Evolutionary conservation across 2,113 vertebrate genomes (phyloP).

Genomic region (Strix aluco): DNA sequence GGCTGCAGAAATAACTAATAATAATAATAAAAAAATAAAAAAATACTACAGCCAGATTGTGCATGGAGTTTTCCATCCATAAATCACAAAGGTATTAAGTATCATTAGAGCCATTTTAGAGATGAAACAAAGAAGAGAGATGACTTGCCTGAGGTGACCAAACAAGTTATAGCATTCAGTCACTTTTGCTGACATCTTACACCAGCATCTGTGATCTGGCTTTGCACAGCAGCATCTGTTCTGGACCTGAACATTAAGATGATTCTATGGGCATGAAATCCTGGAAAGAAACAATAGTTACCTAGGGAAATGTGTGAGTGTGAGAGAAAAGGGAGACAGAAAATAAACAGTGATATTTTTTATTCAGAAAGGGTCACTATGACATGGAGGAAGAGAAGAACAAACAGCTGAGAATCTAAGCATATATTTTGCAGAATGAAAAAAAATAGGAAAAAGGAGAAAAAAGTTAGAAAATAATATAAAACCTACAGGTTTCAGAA

Average conservation of each 20-base stretch:
- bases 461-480: not conserved
- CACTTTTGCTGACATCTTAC: not conserved
- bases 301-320: not conserved
- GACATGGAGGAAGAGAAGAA: not conserved
- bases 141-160: not conserved
- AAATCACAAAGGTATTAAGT: not conserved
- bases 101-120: not conserved
- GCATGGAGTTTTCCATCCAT: not conserved
- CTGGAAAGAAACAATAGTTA: not conserved
- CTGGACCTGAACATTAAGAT: not conserved
- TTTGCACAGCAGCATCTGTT: not conserved
- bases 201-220: not conserved
- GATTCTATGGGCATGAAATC: not conserved
- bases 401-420: not conserved
- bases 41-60: not conserved
- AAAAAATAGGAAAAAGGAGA: not conserved
- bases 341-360: not conserved
- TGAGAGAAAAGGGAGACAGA: not conserved
- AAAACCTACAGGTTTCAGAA: not conserved
- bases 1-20: not conserved
- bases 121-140: not conserved
- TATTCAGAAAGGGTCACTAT: not conserved
- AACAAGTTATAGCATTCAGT: not conserved
- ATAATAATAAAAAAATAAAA: not conserved
- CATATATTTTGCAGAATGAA: not conserved